A percentile compares a stretch with the other conserved stretches of the same genome.
Evolutionary conservation across 1,140 invertebrate species (phyloP).

Genomic region (Palaemon carinicauda): DNA sequence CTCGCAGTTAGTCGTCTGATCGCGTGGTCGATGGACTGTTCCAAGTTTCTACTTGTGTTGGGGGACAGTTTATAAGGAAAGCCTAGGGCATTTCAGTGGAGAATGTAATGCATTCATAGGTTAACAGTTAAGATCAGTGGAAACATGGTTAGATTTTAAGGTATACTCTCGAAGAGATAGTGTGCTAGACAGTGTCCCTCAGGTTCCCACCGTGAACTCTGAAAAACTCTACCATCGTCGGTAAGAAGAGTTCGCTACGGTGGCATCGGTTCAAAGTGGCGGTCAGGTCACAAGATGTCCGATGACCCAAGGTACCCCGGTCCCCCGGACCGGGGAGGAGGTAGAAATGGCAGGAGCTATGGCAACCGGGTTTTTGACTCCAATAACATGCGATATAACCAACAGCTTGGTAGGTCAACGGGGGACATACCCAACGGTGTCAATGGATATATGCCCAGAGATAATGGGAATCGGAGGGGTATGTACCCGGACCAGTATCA

Average conservation of each 20-base stretch:
- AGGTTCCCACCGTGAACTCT: not conserved
- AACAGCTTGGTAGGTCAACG: not conserved
- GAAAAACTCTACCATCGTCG: not conserved
- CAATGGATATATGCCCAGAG: not conserved
- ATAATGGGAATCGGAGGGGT: not conserved
- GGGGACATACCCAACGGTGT: not conserved
- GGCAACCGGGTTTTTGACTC: constrained; percentile 39
- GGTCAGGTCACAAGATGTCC: not conserved
- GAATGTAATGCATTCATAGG: not conserved
- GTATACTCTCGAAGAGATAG: no score
- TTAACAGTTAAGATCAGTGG: no score
- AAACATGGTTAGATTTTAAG: no score
- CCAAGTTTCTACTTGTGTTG: not conserved
- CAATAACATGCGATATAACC: not conserved
- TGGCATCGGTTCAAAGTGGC: not conserved
- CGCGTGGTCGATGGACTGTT: constrained; percentile 4
- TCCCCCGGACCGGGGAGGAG: constrained; percentile 14
- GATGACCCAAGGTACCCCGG: not conserved
- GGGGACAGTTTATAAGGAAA: not conserved
- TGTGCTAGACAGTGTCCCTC: no score
- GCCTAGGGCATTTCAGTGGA: not conserved
- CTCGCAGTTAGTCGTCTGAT: constrained; percentile 32
- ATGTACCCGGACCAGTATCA: not conserved
- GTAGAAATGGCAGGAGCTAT: not conserved
- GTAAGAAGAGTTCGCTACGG: not conserved